Conservation (phyloP, 2,113 vertebrate genomes). For the Hoplias malabaricus region DNA sequence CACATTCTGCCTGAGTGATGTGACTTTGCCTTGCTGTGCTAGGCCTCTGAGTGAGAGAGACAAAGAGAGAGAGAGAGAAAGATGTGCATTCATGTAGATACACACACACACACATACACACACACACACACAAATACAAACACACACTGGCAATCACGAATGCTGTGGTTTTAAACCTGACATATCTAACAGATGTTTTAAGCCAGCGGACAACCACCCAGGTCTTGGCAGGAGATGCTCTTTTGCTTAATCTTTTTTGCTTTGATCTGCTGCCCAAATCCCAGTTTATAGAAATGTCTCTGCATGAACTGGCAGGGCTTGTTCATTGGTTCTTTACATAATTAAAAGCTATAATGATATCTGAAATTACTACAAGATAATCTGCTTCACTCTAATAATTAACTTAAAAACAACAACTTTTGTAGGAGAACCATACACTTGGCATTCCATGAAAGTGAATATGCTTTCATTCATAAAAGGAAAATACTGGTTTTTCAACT, state of each 20-base stretch:
- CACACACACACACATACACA: background rate
- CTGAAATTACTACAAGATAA: too few relatives aligned
- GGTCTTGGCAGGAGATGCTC: background rate
- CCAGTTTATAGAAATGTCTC: background rate
- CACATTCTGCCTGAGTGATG: background rate
- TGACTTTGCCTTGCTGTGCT: conserved; percentile 7
- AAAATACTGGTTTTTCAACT: too few relatives aligned
- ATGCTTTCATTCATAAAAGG: too few relatives aligned
- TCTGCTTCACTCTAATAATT: too few relatives aligned
- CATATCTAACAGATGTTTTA: background rate
- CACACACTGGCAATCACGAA: background rate
- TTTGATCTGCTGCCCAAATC: background rate
- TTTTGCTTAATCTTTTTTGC: background rate
- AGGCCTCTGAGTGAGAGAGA: background rate
- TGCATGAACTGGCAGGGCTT: background rate
- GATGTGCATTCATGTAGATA: background rate
- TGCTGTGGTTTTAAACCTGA: background rate
- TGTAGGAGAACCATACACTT: too few relatives aligned
- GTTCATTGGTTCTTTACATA: background rate
- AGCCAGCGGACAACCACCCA: background rate
- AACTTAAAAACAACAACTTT: too few relatives aligned
- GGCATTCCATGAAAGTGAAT: too few relatives aligned
- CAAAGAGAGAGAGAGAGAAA: background rate
- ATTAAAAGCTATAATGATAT: too few relatives aligned
- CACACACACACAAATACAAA: background rate